phyloP scores from a whole-genome alignment of 1,140 invertebrate species.

The Drosophila fuyamai region DNA sequence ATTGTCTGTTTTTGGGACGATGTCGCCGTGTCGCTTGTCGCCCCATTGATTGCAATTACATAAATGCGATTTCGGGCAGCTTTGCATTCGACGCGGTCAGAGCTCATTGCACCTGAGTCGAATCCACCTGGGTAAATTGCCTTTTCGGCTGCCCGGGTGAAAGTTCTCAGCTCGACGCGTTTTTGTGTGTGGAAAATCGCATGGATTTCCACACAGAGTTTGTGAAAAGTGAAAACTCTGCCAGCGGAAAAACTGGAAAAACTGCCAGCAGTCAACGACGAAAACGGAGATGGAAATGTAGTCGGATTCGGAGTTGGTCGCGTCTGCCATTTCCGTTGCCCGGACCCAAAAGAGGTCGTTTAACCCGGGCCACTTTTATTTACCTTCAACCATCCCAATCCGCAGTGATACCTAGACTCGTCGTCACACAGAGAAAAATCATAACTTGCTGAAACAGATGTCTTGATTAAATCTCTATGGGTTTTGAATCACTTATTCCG shows the following conservation, averaged over 20 bases:
- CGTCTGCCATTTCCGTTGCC: conserved; percentile 66
- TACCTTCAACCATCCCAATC: conserved; percentile 43
- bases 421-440: background rate
- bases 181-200: conserved; percentile 54
- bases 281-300: conserved; percentile 26
- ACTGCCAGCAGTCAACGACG: conserved; percentile 39
- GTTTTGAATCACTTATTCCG: too few species aligned
- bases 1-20: conserved; percentile 29
- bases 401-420: background rate
- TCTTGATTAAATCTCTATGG: too few species aligned
- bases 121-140: conserved; percentile 15
- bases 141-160: conserved; percentile 50
- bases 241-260: conserved; percentile 71
- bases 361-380: conserved; percentile 59
- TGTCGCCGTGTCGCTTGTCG: conserved; percentile 37
- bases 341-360: conserved; percentile 66
- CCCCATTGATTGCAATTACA: conserved; percentile 71
- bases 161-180: conserved; percentile 59
- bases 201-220: conserved; percentile 45
- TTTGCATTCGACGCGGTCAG: conserved; percentile 49
- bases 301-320: conserved; percentile 21
- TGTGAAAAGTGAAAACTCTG: conserved; percentile 80
- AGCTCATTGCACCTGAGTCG: conserved; percentile 64
- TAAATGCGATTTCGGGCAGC: conserved; percentile 58
- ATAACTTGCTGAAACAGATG: too few species aligned